phyloP scores from a whole-genome alignment of 1,140 invertebrate species.

The Magallana gigas region DNA sequence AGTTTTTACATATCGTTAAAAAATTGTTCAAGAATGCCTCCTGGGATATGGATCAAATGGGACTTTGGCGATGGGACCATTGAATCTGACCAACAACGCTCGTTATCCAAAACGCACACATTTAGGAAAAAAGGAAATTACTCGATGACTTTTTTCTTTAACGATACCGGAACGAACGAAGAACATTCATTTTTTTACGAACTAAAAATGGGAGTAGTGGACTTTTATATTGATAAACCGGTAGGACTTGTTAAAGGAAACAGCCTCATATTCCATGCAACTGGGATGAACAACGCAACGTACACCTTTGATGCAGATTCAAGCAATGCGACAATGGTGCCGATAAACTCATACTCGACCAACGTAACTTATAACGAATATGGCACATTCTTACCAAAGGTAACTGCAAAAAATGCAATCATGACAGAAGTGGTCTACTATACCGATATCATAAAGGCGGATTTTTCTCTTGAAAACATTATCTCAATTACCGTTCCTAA shows the following conservation, averaged over 20 bases:
- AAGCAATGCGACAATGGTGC: background rate
- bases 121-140: slow-evolving; percentile 26
- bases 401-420: background rate
- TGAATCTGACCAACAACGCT: background rate
- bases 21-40: slow-evolving; percentile 42
- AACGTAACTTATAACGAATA: background rate
- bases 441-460: background rate
- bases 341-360: background rate
- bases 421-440: slow-evolving; percentile 18
- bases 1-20: slow-evolving; percentile 35
- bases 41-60: slow-evolving; percentile 24
- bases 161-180: background rate
- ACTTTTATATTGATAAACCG: background rate
- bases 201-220: slow-evolving; percentile 39
- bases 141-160: slow-evolving; percentile 1
- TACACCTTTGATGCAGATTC: slow-evolving; percentile 29
- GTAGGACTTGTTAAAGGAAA: background rate
- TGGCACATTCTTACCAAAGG: slow-evolving; percentile 26
- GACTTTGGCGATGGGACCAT: slow-evolving; percentile 35
- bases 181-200: background rate
- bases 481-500: slow-evolving; percentile 26
- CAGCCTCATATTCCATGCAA: background rate
- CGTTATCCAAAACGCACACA: background rate
- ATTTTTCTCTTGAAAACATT: slow-evolving; percentile 8
- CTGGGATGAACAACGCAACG: background rate